These are phyloP conservation scores for Pseudopodoces humilis DNA, from an alignment of 2,113 vertebrate genomes.

Conservation along the genomic window DNA sequence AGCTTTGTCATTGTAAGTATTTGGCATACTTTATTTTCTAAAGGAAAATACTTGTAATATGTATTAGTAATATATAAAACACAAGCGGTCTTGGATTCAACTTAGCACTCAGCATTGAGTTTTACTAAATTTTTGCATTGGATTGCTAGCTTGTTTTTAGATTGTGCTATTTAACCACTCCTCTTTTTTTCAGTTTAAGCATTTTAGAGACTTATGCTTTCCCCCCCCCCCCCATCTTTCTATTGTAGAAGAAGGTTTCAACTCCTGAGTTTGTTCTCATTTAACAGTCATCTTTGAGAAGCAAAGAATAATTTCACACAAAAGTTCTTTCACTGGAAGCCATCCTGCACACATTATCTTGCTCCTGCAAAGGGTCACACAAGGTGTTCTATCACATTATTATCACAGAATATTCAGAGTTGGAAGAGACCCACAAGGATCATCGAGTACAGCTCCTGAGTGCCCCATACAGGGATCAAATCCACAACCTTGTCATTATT, in stretches of 20 bases:
- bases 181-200: not conserved
- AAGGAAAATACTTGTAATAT: not conserved
- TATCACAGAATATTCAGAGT: not conserved
- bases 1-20: not conserved
- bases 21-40: not conserved
- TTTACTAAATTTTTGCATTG: not conserved
- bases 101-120: not conserved
- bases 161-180: not conserved
- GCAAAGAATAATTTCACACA: not conserved
- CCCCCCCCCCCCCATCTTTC: fast-evolving
- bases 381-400: not conserved
- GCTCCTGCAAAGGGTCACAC: not conserved
- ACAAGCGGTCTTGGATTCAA: not conserved
- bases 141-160: not conserved
- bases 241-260: not conserved
- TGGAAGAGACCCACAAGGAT: not conserved
- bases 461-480: not conserved
- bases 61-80: not conserved
- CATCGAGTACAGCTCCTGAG: not conserved
- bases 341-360: not conserved
- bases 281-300: not conserved
- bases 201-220: not conserved
- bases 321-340: not conserved
- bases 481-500: not conserved
- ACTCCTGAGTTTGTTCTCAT: not conserved